Evolutionary conservation across 2,113 vertebrate species (phyloP), one percentile per base, ranked within the genome.

Genomic region (Oceanites oceanicus): DNA sequence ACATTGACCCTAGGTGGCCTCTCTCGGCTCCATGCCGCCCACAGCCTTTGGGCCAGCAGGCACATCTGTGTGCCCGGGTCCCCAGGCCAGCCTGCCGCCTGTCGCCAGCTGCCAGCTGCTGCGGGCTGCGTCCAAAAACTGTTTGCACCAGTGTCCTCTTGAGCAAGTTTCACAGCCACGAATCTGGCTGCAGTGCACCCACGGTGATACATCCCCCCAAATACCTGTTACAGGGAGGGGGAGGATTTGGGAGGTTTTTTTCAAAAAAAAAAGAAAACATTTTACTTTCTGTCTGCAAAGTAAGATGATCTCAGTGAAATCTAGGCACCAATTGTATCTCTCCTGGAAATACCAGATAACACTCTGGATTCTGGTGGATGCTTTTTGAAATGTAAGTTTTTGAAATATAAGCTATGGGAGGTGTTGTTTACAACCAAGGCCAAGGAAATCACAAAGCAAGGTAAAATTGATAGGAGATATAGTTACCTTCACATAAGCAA

Each of bases 1-100:
- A n/a, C 17, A 15, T 6, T 34, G 29, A 11, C 22, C 25, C 23
- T 16, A 25, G 1, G 0, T 1, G 4, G 17, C 22, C 10, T 0
- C 0, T 32, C 66, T 74, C 0, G 0, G 55, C 17, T 79, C 38
- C 42, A 0, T 58, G 36, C 17, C 7, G 2, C 49, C 36, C 29
- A 63, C 22, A 65, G 40, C 49, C 55, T 42, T 32, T 22, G 20
- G 29, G 15, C 29, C 44, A 66, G 36, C 1, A 0, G 30, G 20
- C 10, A 71, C 11, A 18, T 15, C 13, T 23, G n/a, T 0, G 0
- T 50, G 25, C 15, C 9, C 1, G 1, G 8, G 5, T 65, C 22
- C 22, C 29, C 2, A 2, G 52, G 42, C 30, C 65, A 81, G 45
- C 15, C 58, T 1, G 0, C 26, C 18, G 20, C 18, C 68, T 2